Conservation (phyloP, 2,797 vertebrate genomes). For the Rallus crepitans region DNA sequence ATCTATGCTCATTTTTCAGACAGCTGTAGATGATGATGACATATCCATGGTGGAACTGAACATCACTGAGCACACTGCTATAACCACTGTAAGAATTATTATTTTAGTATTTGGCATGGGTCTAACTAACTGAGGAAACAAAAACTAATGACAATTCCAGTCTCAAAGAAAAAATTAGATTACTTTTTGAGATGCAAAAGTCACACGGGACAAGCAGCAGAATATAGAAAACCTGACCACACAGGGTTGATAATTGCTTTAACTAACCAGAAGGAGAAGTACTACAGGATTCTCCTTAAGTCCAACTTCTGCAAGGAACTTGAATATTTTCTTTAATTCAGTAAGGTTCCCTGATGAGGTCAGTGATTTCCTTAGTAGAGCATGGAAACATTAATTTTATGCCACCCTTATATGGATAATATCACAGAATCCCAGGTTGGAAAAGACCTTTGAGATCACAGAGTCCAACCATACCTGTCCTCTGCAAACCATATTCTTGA, state of each 20-base stretch:
- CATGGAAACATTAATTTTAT: neutral
- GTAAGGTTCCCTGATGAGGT: neutral
- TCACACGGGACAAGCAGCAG: neutral
- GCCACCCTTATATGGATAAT: neutral
- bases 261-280: neutral
- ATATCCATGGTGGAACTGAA: conserved; percentile 83
- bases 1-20: conserved; percentile 71
- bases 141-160: neutral
- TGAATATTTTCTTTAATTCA: neutral
- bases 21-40: conserved; percentile 77
- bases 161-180: neutral
- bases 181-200: neutral
- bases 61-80: conserved; percentile 52
- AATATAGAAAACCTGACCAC: neutral
- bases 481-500: too few relatives aligned
- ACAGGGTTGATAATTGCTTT: neutral
- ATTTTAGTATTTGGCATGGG: neutral
- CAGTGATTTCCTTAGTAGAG: neutral
- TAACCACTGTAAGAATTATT: conserved; percentile 75
- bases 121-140: neutral
- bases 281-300: neutral
- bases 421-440: too few relatives aligned
- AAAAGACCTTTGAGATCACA: too few relatives aligned
- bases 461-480: too few relatives aligned
- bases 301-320: neutral